Percentiles rank a stretch among this genome's conserved stretches.
Evolutionary conservation across 2,888 invertebrate species (phyloP).

Genomic region (Cheilosia vulpina): DNA sequence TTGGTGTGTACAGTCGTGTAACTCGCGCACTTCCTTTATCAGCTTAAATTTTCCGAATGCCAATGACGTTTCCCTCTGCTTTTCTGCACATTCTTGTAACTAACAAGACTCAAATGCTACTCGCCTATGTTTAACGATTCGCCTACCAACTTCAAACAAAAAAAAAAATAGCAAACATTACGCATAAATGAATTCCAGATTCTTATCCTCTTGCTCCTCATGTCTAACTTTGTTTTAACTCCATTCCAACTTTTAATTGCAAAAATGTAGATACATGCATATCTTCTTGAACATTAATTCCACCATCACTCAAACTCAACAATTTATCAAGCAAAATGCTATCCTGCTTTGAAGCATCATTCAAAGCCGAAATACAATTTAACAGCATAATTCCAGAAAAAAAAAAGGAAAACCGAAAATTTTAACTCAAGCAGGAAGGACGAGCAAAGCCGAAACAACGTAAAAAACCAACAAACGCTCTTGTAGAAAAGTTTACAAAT

Average conservation of each 20-base stretch:
- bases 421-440: background rate
- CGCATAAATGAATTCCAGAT: too few relatives aligned
- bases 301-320: slow-evolving; percentile 15
- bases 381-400: slow-evolving; percentile 22
- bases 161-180: too few relatives aligned
- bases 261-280: slow-evolving; percentile 3
- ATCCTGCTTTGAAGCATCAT: background rate
- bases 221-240: background rate
- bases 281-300: slow-evolving; percentile 3
- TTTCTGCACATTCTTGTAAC: too few relatives aligned
- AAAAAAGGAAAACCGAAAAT: background rate
- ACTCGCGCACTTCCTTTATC: too few relatives aligned
- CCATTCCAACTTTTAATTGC: slow-evolving; percentile 43
- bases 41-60: too few relatives aligned
- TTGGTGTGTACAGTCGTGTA: too few relatives aligned
- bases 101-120: too few relatives aligned
- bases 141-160: too few relatives aligned
- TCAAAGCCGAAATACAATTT: slow-evolving; percentile 21
- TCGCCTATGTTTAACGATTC: too few relatives aligned
- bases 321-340: slow-evolving; percentile 5
- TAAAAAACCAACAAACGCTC: background rate
- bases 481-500: slow-evolving; percentile 32
- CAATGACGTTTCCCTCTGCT: too few relatives aligned
- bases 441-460: background rate
- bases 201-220: too few relatives aligned